Conservation (phyloP, 2,888 invertebrate species). For the Dasypogon diadema region DNA sequence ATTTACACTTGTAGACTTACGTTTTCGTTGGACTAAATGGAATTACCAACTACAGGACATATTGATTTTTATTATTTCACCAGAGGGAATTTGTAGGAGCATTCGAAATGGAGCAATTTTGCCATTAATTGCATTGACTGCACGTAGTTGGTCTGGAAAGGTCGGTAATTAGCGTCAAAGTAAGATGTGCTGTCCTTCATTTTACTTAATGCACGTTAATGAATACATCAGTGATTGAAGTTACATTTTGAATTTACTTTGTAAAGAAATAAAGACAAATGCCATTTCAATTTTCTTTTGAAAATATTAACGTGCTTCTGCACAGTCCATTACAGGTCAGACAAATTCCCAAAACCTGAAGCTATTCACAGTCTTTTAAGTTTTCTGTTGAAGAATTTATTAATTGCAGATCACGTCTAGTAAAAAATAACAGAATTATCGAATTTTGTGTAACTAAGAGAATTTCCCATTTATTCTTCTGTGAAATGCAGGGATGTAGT, state of each 20-base stretch:
- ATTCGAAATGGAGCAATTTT: not conserved
- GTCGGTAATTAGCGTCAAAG: not conserved
- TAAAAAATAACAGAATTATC: too few species aligned
- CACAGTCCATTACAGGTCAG: too few species aligned
- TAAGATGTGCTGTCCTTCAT: not conserved
- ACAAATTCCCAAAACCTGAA: too few species aligned
- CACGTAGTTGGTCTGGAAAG: not conserved
- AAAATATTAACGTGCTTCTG: too few species aligned
- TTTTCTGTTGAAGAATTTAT: too few species aligned
- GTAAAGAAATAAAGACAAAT: not conserved
- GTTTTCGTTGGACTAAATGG: conserved; percentile 38
- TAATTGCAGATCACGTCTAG: too few species aligned
- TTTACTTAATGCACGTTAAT: not conserved
- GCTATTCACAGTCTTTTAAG: too few species aligned
- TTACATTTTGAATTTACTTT: not conserved
- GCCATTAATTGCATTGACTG: not conserved
- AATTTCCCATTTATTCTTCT: too few species aligned
- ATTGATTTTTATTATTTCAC: conserved; percentile 36
- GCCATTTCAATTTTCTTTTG: too few species aligned
- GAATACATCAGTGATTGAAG: not conserved
- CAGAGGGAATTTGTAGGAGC: not conserved
- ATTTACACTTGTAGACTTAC: conserved; percentile 42
- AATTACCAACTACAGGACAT: conserved; percentile 26
- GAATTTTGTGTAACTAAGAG: too few species aligned
- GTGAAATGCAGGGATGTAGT: too few species aligned